These are phyloP conservation scores for Aleiodes sp. DNA, from an alignment of 1,140 invertebrate species.

Conservation along the genomic window DNA sequence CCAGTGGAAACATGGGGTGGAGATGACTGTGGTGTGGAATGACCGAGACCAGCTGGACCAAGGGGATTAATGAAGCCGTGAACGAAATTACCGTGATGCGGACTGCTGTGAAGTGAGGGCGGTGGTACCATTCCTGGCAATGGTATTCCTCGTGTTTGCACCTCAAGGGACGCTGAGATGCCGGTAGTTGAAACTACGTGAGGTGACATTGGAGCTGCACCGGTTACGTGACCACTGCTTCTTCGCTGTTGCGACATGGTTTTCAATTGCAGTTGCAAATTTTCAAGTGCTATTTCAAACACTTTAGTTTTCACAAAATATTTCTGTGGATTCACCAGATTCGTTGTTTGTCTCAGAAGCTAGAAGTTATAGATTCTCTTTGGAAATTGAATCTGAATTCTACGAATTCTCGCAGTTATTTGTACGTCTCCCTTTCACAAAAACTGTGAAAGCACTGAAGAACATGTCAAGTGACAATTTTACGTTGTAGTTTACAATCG, in stretches of 20 bases:
- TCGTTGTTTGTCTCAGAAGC: background rate
- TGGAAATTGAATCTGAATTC: background rate
- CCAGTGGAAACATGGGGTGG: conserved; percentile 33
- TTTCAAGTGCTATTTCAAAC: background rate
- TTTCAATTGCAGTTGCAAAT: background rate
- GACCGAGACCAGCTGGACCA: conserved; percentile 51
- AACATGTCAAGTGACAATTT: too few relatives aligned
- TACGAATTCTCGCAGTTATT: too few relatives aligned
- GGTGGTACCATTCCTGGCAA: conserved; percentile 58
- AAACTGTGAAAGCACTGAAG: too few relatives aligned
- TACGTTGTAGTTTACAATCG: background rate
- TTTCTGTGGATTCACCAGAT: background rate
- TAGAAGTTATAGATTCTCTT: background rate
- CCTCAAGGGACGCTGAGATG: conserved; percentile 46
- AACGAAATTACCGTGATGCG: conserved; percentile 50
- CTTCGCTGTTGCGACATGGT: conserved; percentile 51
- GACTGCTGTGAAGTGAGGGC: conserved; percentile 45
- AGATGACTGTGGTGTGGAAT: conserved; percentile 36
- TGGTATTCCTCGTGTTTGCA: conserved; percentile 55
- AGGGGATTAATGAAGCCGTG: conserved; percentile 60
- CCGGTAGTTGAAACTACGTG: conserved; percentile 26
- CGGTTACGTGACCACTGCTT: conserved; percentile 44
- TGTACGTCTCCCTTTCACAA: too few relatives aligned
- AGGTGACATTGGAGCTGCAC: conserved; percentile 33
- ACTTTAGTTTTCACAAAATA: too few relatives aligned